These are phyloP conservation scores for Coluber constrictor DNA, from an alignment of 2,797 vertebrate genomes.

Conservation along the genomic window DNA sequence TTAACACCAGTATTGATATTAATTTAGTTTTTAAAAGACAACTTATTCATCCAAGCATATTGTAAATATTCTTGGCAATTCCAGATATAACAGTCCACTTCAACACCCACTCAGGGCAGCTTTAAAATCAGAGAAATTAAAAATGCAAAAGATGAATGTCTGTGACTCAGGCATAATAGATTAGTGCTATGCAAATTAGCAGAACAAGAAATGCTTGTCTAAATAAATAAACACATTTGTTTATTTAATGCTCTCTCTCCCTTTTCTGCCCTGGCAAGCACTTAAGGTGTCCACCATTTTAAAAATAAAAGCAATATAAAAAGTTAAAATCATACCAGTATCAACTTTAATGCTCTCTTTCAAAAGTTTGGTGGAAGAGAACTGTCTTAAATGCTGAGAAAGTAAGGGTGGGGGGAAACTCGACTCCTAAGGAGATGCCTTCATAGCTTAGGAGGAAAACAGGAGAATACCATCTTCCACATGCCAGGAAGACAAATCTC, in stretches of 20 bases:
- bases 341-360: not conserved
- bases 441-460: not conserved
- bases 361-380: not conserved
- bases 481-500: not conserved
- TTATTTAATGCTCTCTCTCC: not conserved
- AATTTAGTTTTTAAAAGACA: constrained; percentile 51
- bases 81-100: constrained; percentile 42
- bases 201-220: not conserved
- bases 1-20: constrained; percentile 30
- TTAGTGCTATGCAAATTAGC: not conserved
- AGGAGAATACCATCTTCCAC: not conserved
- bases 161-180: not conserved
- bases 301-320: not conserved
- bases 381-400: not conserved
- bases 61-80: constrained; percentile 49
- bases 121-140: constrained; percentile 12
- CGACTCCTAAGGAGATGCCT: not conserved
- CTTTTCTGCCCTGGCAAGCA: not conserved
- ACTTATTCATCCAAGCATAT: constrained; percentile 32
- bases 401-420: not conserved
- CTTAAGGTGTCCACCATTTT: not conserved
- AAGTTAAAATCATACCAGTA: not conserved
- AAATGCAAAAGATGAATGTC: not conserved
- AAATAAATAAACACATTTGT: not conserved
- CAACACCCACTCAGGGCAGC: constrained; percentile 30